Evolutionary conservation across 2,797 vertebrate genomes (phyloP).

Genomic region (Phataginus tetradactyla): DNA sequence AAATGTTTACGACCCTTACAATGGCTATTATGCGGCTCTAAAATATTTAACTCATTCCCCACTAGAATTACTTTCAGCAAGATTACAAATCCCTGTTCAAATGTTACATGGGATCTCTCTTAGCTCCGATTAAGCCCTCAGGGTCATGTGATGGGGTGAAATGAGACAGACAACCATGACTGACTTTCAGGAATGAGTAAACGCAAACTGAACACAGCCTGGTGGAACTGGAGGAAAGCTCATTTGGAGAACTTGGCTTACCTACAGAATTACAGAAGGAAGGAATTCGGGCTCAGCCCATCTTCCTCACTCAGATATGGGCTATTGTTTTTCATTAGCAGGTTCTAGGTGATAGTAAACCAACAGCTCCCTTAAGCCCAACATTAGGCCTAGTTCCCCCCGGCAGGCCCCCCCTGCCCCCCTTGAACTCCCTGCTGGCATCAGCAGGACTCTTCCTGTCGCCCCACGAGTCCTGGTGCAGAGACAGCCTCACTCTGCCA

Average conservation of each 20-base stretch:
- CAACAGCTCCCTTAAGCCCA: not conserved
- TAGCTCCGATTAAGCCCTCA: not conserved
- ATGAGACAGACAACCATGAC: not conserved
- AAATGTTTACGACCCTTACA: not conserved
- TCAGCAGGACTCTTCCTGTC: not conserved
- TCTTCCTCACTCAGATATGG: not conserved
- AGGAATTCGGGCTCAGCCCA: not conserved
- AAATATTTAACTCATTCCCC: not conserved
- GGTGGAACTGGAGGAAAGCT: not conserved
- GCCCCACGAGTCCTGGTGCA: not conserved
- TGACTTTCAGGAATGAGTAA: not conserved
- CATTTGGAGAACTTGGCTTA: not conserved
- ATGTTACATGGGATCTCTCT: not conserved
- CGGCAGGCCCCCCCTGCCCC: too few relatives aligned
- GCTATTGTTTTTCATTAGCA: not conserved
- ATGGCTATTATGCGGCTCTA: not conserved
- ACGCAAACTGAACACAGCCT: not conserved
- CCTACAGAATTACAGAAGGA: not conserved
- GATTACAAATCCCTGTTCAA: not conserved
- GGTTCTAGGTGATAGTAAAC: not conserved
- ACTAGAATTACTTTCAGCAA: not conserved
- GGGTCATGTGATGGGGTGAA: not conserved
- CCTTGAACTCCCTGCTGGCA: not conserved
- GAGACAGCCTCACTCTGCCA: not conserved
- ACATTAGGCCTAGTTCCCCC: rapidly evolving